phyloP scores from a whole-genome alignment of 2,888 invertebrate species.

The Taenaris catops region DNA sequence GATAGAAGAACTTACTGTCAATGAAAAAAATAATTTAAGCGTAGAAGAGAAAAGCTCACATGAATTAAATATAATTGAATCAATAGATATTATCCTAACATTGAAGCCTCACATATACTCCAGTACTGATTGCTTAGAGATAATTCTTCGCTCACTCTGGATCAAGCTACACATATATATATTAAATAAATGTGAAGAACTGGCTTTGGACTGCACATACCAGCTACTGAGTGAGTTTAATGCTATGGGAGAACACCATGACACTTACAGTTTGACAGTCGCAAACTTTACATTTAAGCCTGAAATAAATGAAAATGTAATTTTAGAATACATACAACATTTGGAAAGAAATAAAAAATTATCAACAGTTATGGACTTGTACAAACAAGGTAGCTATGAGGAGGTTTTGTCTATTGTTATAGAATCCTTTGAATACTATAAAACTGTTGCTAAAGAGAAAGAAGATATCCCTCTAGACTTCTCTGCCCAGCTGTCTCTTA shows the following conservation, averaged over 20 bases:
- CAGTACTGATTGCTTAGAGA: slow-evolving; percentile 50
- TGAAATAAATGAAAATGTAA: slow-evolving; percentile 50
- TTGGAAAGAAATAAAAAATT: slow-evolving; percentile 76
- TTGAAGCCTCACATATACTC: slow-evolving; percentile 55
- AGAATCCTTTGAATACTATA: slow-evolving; percentile 82
- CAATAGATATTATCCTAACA: slow-evolving; percentile 53
- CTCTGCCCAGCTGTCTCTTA: slow-evolving; percentile 78
- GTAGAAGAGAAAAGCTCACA: slow-evolving; percentile 38
- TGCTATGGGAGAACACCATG: slow-evolving; percentile 57
- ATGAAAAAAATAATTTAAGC: slow-evolving; percentile 45
- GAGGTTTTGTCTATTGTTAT: slow-evolving; percentile 84
- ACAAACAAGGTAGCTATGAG: slow-evolving; percentile 81
- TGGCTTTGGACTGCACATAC: slow-evolving; percentile 63
- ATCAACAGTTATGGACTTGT: slow-evolving; percentile 83
- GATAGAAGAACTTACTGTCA: slow-evolving; percentile 59
- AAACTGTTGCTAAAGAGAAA: slow-evolving; percentile 54
- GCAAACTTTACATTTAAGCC: slow-evolving; percentile 63
- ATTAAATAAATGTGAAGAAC: slow-evolving; percentile 57
- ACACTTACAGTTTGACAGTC: slow-evolving; percentile 45
- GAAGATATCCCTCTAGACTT: slow-evolving; percentile 74
- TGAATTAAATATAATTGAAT: slow-evolving; percentile 52
- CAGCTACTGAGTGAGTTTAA: slow-evolving; percentile 64
- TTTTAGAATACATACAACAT: slow-evolving; percentile 52
- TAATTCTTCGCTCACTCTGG: slow-evolving; percentile 61
- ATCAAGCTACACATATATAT: slow-evolving; percentile 60